A percentile compares a stretch with the other conserved stretches of the same genome.
Conservation (phyloP, 2,888 invertebrate species). For the Trachelus tabidus region DNA sequence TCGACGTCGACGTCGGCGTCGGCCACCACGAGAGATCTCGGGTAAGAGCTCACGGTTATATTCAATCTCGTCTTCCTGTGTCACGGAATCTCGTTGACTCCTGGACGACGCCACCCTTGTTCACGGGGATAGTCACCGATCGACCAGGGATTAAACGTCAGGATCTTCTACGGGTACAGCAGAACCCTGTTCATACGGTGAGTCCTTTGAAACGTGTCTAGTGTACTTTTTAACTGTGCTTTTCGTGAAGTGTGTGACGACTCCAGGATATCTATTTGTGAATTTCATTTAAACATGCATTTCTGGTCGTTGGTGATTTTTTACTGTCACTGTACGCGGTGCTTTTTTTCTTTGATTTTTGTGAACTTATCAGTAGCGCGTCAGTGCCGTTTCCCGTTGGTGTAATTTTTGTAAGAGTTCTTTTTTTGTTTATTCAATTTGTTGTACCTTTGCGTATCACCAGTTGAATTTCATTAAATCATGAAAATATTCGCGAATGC, state of each 20-base stretch:
- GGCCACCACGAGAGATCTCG: neutral
- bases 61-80: neutral
- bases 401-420: neutral
- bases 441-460: neutral
- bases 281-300: no score
- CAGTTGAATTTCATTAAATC: neutral
- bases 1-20: constrained; percentile 5
- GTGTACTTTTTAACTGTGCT: neutral
- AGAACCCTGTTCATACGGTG: neutral
- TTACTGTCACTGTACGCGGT: neutral
- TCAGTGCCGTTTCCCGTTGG: neutral
- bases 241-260: neutral
- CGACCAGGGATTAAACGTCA: neutral
- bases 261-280: neutral
- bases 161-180: neutral
- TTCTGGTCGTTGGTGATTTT: neutral
- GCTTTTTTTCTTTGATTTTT: neutral
- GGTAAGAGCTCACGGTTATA: neutral
- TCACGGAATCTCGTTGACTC: neutral
- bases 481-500: neutral
- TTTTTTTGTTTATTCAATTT: neutral
- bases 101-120: neutral
- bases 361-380: neutral
- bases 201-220: neutral
- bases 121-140: neutral